These are phyloP conservation scores for Mastigias papua DNA, from an alignment of 30 jellyfish, hydroid and myxozoan genomes.

Conservation along the genomic window DNA sequence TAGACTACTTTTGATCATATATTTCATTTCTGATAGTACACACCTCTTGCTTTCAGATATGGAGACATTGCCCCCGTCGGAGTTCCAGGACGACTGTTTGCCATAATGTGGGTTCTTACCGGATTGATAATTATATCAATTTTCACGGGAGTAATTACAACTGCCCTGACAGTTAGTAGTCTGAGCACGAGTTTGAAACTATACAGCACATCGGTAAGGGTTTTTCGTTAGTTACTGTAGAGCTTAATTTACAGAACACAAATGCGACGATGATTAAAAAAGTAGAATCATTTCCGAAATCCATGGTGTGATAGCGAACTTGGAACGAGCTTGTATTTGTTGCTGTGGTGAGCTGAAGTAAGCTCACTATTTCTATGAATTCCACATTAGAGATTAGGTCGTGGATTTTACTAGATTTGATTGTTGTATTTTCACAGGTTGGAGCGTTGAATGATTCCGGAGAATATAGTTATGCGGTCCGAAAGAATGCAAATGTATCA, in stretches of 20 bases:
- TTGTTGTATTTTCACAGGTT: conserved; percentile 36
- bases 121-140: conserved; percentile 93
- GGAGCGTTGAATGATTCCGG: conserved; percentile 88
- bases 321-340: too few relatives aligned
- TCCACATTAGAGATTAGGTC: too few relatives aligned
- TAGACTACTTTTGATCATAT: background rate
- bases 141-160: conserved; percentile 96
- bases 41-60: conserved; percentile 58
- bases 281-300: too few relatives aligned
- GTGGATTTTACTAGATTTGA: too few relatives aligned
- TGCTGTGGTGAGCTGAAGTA: too few relatives aligned
- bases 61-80: conserved; percentile 99
- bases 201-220: conserved; percentile 86
- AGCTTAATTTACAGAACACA: background rate
- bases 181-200: conserved; percentile 75
- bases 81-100: conserved; percentile 97
- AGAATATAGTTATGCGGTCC: conserved; percentile 82
- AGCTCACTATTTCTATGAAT: too few relatives aligned
- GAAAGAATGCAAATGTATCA: conserved; percentile 81
- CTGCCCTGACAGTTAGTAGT: conserved; percentile 90
- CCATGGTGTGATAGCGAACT: too few relatives aligned
- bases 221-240: background rate
- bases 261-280: too few relatives aligned
- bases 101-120: conserved; percentile 96
- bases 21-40: background rate